Evolutionary conservation across 2,113 vertebrate species (phyloP).

Genomic region (Hirundichthys speculiger): DNA sequence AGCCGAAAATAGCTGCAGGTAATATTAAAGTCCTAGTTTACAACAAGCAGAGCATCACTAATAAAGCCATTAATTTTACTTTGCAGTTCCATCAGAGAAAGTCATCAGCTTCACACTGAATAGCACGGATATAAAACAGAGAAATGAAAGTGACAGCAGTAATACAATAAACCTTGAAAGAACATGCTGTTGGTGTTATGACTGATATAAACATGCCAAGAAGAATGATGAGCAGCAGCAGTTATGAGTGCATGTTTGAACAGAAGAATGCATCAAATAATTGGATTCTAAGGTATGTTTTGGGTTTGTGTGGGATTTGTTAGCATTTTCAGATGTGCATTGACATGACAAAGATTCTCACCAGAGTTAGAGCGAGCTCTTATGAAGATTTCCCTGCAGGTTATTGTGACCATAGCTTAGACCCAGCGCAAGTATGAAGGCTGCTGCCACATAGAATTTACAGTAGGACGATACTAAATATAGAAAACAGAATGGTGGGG

Average conservation of each 20-base stretch:
- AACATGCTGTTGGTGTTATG: neutral
- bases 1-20: neutral
- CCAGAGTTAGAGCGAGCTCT: neutral
- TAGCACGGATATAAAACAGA: slow-evolving; percentile 5
- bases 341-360: neutral
- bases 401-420: slow-evolving; percentile 27
- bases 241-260: neutral
- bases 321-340: neutral
- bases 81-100: slow-evolving; percentile 4
- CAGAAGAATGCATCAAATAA: neutral
- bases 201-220: neutral
- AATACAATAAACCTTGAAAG: slow-evolving; percentile 1
- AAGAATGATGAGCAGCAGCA: neutral
- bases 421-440: slow-evolving; percentile 39
- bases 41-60: neutral
- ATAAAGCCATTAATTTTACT: neutral
- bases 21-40: slow-evolving; percentile 1
- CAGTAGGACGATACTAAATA: slow-evolving; percentile 63
- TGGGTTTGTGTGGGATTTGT: neutral
- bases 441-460: slow-evolving; percentile 48
- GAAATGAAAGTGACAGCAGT: slow-evolving; percentile 5
- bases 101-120: neutral
- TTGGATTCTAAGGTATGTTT: neutral
- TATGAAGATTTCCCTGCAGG: slow-evolving; percentile 26
- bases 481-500: slow-evolving; percentile 44